A percentile compares a stretch with the other conserved stretches of the same genome.
These are phyloP conservation scores for Rhinopomastus cyanomelas DNA, from an alignment of 2,113 vertebrate species.

Conservation along the genomic window DNA sequence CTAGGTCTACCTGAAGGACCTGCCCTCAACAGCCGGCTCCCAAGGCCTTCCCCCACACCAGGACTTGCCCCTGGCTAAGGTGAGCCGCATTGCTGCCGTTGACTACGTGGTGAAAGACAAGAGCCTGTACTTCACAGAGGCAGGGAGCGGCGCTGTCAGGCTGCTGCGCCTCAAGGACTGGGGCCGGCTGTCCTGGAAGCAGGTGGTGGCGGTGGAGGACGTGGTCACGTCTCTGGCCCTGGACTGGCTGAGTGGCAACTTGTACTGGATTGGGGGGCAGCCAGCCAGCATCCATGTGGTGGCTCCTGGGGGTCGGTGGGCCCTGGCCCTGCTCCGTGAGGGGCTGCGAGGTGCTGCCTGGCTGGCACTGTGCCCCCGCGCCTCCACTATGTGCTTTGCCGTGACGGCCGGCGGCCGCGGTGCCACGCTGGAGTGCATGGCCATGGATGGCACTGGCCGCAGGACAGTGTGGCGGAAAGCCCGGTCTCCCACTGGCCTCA, in stretches of 20 bases:
- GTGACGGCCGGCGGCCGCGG: neutral
- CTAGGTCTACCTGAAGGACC: constrained; percentile 82
- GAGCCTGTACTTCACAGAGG: constrained; percentile 80
- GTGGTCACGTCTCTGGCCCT: constrained; percentile 78
- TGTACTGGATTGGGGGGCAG: constrained; percentile 85
- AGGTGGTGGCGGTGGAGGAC: constrained; percentile 74
- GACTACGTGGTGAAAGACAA: constrained; percentile 76
- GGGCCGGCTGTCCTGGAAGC: constrained; percentile 65
- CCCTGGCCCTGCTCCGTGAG: constrained; percentile 67
- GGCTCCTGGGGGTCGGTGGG: constrained; percentile 60
- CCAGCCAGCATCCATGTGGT: constrained; percentile 75
- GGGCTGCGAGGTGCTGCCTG: constrained; percentile 68
- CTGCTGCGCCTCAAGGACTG: constrained; percentile 74
- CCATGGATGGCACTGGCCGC: constrained; percentile 83
- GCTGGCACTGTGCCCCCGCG: constrained; percentile 79
- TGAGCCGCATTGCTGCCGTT: constrained; percentile 65
- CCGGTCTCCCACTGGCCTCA: constrained; percentile 73
- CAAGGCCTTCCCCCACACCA: constrained; percentile 70
- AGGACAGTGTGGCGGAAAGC: constrained; percentile 78
- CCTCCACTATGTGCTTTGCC: constrained; percentile 82
- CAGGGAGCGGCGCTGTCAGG: constrained; percentile 69
- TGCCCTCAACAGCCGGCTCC: constrained; percentile 54
- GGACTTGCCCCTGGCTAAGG: constrained; percentile 70
- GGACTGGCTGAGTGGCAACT: constrained; percentile 88
- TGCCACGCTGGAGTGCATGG: constrained; percentile 74